Evolutionary conservation across 35 echinoderm and acorn worm genomes (phyloP), one percentile per base, ranked within the genome.

Genomic region (Amphiura filiformis): DNA sequence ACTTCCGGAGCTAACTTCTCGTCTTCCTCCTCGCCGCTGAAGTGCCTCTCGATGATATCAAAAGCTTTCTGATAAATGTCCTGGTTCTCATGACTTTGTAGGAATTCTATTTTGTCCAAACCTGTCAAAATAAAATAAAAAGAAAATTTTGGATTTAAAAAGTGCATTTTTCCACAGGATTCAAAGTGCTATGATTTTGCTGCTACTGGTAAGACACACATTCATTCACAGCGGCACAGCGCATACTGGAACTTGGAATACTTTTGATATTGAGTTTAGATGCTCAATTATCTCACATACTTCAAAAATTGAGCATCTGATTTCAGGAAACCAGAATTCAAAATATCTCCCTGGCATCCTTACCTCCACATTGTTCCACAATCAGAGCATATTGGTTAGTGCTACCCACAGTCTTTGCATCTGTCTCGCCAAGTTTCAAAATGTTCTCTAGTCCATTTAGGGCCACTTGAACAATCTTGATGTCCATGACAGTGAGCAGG

Each of bases 101-200:
- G 90, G 82, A 99, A 99, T 79, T 99, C 96, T n/a, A 99, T 99
- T 89, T 99, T 99, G 81, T 99, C 96, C 31, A 99, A 61, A 64
- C 96, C 96, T 99, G 78, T 32, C 20, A 84, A 47, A 40, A 82
- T 31, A 76, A 47, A 82, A 61, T 28, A 90, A 12, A 33, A 82
- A 77, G 65, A 76, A 36, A n/a, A n/a, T n/a, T n/a, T n/a, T n/a
- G n/a, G n/a, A n/a, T n/a, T n/a, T n/a, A n/a, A n/a, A n/a, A n/a
- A n/a, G n/a, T n/a, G n/a, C n/a, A n/a, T n/a, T n/a, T n/a, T n/a
- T n/a, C n/a, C n/a, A n/a, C n/a, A n/a, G n/a, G n/a, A n/a, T n/a
- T n/a, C n/a, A n/a, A n/a, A n/a, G n/a, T n/a, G n/a, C n/a, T n/a
- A n/a, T n/a, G n/a, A n/a, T n/a, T n/a, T n/a, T n/a, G n/a, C n/a